phyloP scores from a whole-genome alignment of 2,888 invertebrate species.

The Ametastegia equiseti region DNA sequence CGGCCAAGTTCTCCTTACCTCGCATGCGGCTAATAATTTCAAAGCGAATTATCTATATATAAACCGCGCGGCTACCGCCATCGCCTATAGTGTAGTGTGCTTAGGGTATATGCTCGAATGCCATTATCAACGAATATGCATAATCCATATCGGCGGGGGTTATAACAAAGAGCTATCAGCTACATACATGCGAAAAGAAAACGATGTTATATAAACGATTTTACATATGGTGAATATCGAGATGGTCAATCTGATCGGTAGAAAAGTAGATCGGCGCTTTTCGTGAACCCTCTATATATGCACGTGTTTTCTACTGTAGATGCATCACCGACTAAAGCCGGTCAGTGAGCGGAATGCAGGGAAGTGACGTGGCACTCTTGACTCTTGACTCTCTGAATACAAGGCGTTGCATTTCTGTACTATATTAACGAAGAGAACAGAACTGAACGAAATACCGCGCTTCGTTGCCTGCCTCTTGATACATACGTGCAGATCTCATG shows the following conservation, averaged over 20 bases:
- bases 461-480: neutral
- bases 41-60: constrained; percentile 12
- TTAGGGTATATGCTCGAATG: too few relatives aligned
- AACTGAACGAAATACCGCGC: neutral
- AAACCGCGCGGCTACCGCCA: neutral
- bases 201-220: too few relatives aligned
- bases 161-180: too few relatives aligned
- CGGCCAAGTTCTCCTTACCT: constrained; percentile 5
- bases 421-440: constrained; percentile 20
- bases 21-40: constrained; percentile 8
- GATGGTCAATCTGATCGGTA: neutral
- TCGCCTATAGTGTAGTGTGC: too few relatives aligned
- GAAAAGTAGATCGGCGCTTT: neutral
- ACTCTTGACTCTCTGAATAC: constrained; percentile 40
- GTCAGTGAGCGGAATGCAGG: constrained; percentile 18
- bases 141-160: too few relatives aligned
- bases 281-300: neutral
- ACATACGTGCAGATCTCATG: neutral
- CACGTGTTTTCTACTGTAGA: neutral
- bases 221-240: neutral
- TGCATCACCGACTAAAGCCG: neutral
- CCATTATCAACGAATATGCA: neutral
- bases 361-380: constrained; percentile 41
- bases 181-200: too few relatives aligned
- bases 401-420: constrained; percentile 19